Evolutionary conservation across 2,797 vertebrate genomes (phyloP), one percentile per base, ranked within the genome.

Genomic region (Rhinichthys osculus): DNA sequence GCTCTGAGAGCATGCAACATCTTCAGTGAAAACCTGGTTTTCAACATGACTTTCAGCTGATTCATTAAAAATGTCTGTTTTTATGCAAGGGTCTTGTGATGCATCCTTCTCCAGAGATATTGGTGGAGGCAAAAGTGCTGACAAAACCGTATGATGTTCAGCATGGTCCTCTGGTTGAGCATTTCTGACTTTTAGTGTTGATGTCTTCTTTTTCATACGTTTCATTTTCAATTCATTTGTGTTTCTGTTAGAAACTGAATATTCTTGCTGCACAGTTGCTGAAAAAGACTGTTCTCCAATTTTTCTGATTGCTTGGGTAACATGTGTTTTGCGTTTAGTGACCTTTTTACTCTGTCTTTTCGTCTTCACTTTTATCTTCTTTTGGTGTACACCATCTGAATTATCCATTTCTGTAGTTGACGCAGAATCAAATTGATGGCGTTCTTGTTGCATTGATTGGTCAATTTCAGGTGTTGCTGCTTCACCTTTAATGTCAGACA

Each of bases 371-470:
- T 78, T 64, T 84, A 42, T 23, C 33, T 69, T 76, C 21, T 50
- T 62, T 33, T 52, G 71, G 21, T 33, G 50, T 57, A 38, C 17
- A 21, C 27, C 33, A 57, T 69, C 23, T 5, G 73, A 54, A 77
- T 10, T 6, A 40, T 69, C n/a, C 0, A 52, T 84, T 69, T 77
- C 47, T 67, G 47, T 57, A n/a, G n/a, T 62, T 57, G 62, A 40
- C 14, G 1, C 5, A 64, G 19, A 74, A 42, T 67, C 33, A 67
- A 17, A 38, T 69, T 72, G 21, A 66, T 38, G 33, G 5, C n/a
- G 50, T 19, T 52, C 44, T 67, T 52, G 42, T 76, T 47, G 40
- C 71, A 67, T 67, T 52, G 82, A 77, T 54, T 84, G 44, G 44
- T 30, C 59, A 40, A 21, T 16, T 67, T 23, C 10, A 40, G 62